Percentiles rank a stretch among this genome's conserved stretches.
Evolutionary conservation across 2,888 invertebrate species (phyloP).

Genomic region (Dioctria rufipes): DNA sequence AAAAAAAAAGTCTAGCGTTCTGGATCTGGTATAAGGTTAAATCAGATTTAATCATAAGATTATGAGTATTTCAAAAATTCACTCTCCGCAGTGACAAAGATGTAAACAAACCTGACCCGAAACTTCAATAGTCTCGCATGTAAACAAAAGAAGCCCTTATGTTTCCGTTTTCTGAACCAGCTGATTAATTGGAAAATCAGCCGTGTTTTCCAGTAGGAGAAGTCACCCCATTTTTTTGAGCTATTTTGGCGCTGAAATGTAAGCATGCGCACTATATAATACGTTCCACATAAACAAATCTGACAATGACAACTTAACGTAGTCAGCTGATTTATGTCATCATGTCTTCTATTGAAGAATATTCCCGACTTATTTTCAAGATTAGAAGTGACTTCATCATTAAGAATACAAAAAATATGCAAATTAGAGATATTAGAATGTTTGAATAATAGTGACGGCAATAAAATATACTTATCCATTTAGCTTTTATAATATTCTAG

Average conservation of each 20-base stretch:
- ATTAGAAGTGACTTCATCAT: neutral
- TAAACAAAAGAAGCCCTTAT: no score
- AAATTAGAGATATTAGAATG: neutral
- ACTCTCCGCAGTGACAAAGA: no score
- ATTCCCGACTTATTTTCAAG: neutral
- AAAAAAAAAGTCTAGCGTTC: no score
- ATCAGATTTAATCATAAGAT: no score
- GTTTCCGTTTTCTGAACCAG: no score
- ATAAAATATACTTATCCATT: neutral
- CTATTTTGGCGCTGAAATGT: conserved; percentile 1
- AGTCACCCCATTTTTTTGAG: neutral
- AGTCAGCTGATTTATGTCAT: neutral
- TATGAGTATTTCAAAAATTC: no score
- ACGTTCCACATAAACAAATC: conserved; percentile 14
- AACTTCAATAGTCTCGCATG: no score
- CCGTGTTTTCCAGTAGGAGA: neutral
- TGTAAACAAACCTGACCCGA: no score
- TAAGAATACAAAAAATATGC: neutral
- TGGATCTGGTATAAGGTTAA: no score
- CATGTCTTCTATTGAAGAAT: neutral
- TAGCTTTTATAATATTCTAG: neutral
- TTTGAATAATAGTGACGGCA: no score
- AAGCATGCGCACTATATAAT: neutral
- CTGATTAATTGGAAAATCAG: no score
- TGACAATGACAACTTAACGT: neutral